These are phyloP conservation scores for Proctacanthus coquilletti DNA, from an alignment of 1,140 invertebrate species.

Conservation along the genomic window DNA sequence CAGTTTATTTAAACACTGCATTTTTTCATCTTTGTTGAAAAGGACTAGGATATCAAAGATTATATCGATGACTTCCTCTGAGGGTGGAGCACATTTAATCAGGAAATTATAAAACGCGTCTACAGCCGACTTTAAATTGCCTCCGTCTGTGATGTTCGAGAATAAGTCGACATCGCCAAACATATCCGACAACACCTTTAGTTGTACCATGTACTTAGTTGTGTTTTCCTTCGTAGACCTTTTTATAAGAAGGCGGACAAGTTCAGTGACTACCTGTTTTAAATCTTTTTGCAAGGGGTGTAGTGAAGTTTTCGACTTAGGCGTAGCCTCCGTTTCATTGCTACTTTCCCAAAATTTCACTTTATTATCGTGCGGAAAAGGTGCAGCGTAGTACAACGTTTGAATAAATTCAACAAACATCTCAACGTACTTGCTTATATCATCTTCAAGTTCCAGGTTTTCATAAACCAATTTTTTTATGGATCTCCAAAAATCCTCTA, in stretches of 20 bases:
- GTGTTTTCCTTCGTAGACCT: conserved; percentile 24
- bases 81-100: conserved; percentile 23
- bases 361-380: conserved; percentile 14
- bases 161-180: conserved; percentile 18
- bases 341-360: conserved; percentile 16
- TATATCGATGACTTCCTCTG: conserved; percentile 36
- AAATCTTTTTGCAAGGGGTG: conserved; percentile 29
- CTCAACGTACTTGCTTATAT: conserved; percentile 14
- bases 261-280: conserved; percentile 32
- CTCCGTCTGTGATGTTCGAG: conserved; percentile 12
- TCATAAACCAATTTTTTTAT: conserved; percentile 30
- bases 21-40: conserved; percentile 31
- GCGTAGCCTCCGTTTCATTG: not conserved
- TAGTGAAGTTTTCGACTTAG: no score
- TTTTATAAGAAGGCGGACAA: conserved; percentile 35
- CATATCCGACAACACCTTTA: conserved; percentile 17
- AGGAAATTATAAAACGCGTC: conserved; percentile 34
- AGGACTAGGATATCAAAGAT: conserved; percentile 40
- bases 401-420: conserved; percentile 17
- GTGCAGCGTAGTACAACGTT: conserved; percentile 19
- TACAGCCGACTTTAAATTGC: conserved; percentile 32
- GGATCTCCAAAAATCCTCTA: conserved; percentile 37
- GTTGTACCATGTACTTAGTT: conserved; percentile 13
- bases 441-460: conserved; percentile 14
- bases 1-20: conserved; percentile 34